Percentiles rank a stretch among this genome's conserved stretches.
Evolutionary conservation across 2,797 vertebrate species (phyloP).

Genomic region (Rhabdomys pumilio): DNA sequence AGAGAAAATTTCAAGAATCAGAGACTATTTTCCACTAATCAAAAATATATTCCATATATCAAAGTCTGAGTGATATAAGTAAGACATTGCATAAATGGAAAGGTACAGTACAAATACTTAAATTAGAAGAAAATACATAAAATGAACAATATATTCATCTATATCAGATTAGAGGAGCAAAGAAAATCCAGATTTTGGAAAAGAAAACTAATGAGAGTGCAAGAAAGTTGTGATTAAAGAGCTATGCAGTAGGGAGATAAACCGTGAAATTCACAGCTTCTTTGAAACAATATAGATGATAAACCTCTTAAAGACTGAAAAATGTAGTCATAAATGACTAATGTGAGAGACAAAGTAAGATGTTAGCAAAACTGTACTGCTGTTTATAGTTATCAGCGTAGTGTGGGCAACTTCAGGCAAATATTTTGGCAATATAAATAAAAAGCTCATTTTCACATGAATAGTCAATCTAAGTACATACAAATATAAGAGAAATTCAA

Average conservation of each 20-base stretch:
- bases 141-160: not conserved
- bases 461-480: not conserved
- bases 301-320: not conserved
- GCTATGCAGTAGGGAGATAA: not conserved
- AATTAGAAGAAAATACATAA: slow-evolving; percentile 11
- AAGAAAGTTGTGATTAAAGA: not conserved
- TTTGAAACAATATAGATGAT: slow-evolving; percentile 13
- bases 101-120: not conserved
- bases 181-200: not conserved
- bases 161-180: slow-evolving; percentile 7
- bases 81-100: not conserved
- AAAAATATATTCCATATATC: not conserved
- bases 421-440: not conserved
- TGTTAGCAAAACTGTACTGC: not conserved
- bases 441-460: not conserved
- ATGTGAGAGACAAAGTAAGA: not conserved
- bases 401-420: not conserved
- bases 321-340: not conserved
- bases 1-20: slow-evolving; percentile 11
- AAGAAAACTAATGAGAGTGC: not conserved
- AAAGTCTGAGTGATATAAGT: not conserved
- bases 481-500: not conserved
- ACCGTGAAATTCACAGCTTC: not conserved
- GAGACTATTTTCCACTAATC: not conserved
- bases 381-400: not conserved